phyloP scores from a whole-genome alignment of 1,140 invertebrate species.

The Medauroidea extradentata region DNA sequence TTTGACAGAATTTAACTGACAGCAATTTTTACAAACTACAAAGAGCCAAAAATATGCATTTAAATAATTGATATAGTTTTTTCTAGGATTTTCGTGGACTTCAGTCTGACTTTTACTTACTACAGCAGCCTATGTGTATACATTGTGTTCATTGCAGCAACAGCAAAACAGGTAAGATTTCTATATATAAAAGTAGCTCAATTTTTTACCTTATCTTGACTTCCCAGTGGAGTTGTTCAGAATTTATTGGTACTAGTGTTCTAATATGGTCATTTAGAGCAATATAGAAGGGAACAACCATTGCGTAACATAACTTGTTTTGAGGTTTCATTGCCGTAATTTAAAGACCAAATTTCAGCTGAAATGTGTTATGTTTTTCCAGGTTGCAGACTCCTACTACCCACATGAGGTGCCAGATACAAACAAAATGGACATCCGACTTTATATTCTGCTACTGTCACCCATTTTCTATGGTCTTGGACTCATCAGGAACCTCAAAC shows the following conservation, averaged over 20 bases:
- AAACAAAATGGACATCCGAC: slow-evolving; percentile 38
- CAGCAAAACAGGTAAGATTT: slow-evolving; percentile 49
- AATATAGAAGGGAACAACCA: background rate
- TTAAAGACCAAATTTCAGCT: too few species aligned
- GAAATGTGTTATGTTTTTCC: slow-evolving; percentile 40
- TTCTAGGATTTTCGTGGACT: slow-evolving; percentile 57
- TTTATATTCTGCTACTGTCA: slow-evolving; percentile 56
- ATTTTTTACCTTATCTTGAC: background rate
- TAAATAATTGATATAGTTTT: too few species aligned
- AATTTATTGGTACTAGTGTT: background rate
- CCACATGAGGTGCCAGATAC: slow-evolving; percentile 27
- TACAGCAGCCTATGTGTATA: slow-evolving; percentile 70
- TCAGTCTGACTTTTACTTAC: slow-evolving; percentile 59
- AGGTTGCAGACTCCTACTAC: too few species aligned
- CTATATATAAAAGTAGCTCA: background rate
- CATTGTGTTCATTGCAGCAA: slow-evolving; percentile 65
- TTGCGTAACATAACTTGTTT: background rate
- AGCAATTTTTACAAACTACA: too few species aligned
- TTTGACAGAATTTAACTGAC: too few species aligned
- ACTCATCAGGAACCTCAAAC: slow-evolving; percentile 65
- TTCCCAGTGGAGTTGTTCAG: too few species aligned
- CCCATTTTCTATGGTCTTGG: slow-evolving; percentile 57
- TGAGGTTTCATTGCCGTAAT: too few species aligned
- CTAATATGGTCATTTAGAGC: background rate
- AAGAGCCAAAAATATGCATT: too few species aligned